A percentile compares a stretch with the other conserved stretches of the same genome.
phyloP scores from a whole-genome alignment of 2,113 vertebrate species.

The Aphyosemion australe region DNA sequence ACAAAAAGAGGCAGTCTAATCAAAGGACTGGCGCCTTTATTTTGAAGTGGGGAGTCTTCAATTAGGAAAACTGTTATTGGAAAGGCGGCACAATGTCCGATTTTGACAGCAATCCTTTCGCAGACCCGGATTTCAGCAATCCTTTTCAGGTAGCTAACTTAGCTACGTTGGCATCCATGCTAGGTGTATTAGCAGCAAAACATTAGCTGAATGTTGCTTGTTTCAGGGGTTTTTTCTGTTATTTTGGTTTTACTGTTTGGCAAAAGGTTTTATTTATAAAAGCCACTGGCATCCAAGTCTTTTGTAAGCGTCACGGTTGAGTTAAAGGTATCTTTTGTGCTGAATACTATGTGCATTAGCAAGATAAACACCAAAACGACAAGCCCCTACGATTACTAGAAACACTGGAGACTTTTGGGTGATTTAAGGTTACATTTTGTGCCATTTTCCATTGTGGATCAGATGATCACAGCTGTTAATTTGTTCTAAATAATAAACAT shows the following conservation, averaged over 20 bases:
- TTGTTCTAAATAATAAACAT: too few species aligned
- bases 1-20: slow-evolving; percentile 51
- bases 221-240: too few species aligned
- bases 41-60: slow-evolving; percentile 40
- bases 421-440: neutral
- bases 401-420: neutral
- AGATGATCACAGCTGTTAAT: too few species aligned
- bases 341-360: too few species aligned
- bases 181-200: slow-evolving; percentile 19
- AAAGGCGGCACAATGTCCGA: slow-evolving; percentile 86
- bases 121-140: slow-evolving; percentile 96
- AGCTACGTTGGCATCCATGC: slow-evolving; percentile 40
- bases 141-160: slow-evolving; percentile 90
- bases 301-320: neutral
- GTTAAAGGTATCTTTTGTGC: neutral
- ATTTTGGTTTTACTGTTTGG: neutral
- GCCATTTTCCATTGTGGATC: too few species aligned
- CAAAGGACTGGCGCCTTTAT: slow-evolving; percentile 28
- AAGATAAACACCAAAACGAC: too few species aligned
- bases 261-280: neutral
- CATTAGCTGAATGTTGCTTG: too few species aligned
- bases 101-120: slow-evolving; percentile 97
- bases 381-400: neutral
- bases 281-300: neutral
- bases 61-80: slow-evolving; percentile 19